phyloP scores from a whole-genome alignment of 2,888 invertebrate genomes.

The Metopia argyrocephala region DNA sequence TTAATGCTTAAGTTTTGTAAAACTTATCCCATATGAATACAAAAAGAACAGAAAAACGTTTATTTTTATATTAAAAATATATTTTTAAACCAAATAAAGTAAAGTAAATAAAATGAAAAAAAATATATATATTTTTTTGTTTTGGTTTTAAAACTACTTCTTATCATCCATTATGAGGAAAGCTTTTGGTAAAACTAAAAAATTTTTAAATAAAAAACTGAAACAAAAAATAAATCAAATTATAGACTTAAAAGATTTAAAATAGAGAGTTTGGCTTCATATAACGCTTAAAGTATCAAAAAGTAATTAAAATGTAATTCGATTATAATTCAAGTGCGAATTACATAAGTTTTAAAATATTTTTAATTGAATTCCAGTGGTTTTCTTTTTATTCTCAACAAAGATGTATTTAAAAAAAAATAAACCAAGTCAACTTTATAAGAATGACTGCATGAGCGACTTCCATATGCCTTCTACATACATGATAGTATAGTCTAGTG shows the following conservation, averaged over 20 bases:
- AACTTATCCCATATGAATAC: background rate
- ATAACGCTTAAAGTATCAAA: background rate
- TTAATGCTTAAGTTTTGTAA: background rate
- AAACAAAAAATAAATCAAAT: background rate
- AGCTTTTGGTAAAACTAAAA: background rate
- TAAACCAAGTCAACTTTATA: too few species aligned
- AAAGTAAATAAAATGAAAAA: conserved; percentile 2
- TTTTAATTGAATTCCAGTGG: too few species aligned
- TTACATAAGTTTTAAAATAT: background rate
- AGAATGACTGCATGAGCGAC: too few species aligned
- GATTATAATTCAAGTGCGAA: background rate
- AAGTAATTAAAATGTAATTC: background rate
- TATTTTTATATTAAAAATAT: background rate
- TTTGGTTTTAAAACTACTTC: background rate
- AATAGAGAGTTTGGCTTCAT: background rate
- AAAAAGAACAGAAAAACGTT: background rate
- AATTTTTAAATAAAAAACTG: background rate
- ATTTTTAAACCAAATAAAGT: background rate
- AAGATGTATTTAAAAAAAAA: too few species aligned
- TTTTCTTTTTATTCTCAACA: too few species aligned
- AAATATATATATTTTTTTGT: too few species aligned
- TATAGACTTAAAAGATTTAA: background rate
- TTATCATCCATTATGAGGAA: background rate
- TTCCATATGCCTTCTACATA: too few species aligned
- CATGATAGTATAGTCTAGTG: too few species aligned